phyloP scores from a whole-genome alignment of 2,888 invertebrate species.

The Tiphia femorata region DNA sequence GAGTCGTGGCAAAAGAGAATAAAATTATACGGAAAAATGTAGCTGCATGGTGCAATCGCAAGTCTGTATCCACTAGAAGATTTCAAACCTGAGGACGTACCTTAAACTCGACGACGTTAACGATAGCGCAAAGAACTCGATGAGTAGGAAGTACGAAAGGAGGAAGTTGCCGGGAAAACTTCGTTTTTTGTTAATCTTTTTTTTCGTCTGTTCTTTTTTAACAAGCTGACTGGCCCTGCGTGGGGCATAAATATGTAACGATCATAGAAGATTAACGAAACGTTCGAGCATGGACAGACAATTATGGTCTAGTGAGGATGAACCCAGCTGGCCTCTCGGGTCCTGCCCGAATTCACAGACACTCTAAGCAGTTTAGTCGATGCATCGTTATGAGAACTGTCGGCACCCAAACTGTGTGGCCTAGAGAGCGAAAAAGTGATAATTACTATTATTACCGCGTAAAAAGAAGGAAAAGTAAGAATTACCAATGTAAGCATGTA shows the following conservation, averaged over 20 bases:
- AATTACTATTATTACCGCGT: conserved; percentile 63
- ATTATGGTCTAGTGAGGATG: conserved; percentile 67
- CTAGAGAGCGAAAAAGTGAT: conserved; percentile 69
- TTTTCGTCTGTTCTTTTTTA: too few relatives aligned
- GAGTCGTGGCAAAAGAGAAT: conserved; percentile 15
- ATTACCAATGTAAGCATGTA: conserved; percentile 67
- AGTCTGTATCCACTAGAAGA: conserved; percentile 9
- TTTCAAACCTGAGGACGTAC: conserved; percentile 9
- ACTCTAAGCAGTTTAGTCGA: conserved; percentile 54
- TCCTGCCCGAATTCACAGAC: conserved; percentile 61
- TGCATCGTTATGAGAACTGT: conserved; percentile 53
- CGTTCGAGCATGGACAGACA: conserved; percentile 45
- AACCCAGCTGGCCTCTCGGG: conserved; percentile 68
- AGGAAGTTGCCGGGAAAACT: conserved; percentile 29
- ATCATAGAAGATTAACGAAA: conserved; percentile 28
- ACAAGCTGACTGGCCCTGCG: conserved; percentile 47
- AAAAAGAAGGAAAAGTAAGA: conserved; percentile 46
- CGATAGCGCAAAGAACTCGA: conserved; percentile 8
- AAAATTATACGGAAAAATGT: conserved; percentile 17
- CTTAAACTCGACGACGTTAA: conserved; percentile 22
- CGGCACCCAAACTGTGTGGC: conserved; percentile 66
- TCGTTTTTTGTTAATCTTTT: conserved; percentile 37
- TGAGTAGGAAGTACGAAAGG: conserved; percentile 17
- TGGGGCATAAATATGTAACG: conserved; percentile 42
- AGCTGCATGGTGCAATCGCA: background rate